phyloP scores from a whole-genome alignment of 1,140 invertebrate genomes.

The Philaenus spumarius region DNA sequence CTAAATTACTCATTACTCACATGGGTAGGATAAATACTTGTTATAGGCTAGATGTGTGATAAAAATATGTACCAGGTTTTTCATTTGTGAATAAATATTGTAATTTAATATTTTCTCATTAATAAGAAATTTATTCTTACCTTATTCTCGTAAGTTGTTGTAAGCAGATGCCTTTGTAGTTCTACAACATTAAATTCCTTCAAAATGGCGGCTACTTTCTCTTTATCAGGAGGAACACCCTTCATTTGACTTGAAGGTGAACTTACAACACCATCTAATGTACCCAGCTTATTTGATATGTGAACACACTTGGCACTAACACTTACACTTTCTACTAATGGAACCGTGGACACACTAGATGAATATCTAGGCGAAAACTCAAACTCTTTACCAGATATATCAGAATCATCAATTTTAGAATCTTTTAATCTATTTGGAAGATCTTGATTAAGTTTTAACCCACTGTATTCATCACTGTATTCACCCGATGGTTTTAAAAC shows the following conservation, averaged over 20 bases:
- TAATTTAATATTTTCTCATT: too few species aligned
- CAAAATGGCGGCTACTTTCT: slow-evolving; percentile 73
- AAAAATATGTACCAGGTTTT: too few species aligned
- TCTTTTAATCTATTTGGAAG: background rate
- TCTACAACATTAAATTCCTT: slow-evolving; percentile 71
- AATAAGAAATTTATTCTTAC: slow-evolving; percentile 48
- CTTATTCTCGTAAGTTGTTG: slow-evolving; percentile 77
- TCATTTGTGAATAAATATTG: too few species aligned
- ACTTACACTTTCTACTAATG: background rate
- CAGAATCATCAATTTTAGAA: slow-evolving; percentile 10
- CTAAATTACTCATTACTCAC: too few species aligned
- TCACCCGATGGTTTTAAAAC: slow-evolving; percentile 1
- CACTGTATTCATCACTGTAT: background rate
- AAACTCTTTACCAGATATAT: slow-evolving; percentile 8
- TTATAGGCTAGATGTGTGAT: too few species aligned
- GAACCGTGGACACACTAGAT: background rate
- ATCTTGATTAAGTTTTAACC: background rate
- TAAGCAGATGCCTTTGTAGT: slow-evolving; percentile 74
- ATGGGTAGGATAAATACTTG: too few species aligned
- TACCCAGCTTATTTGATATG: slow-evolving; percentile 21
- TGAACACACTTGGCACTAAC: slow-evolving; percentile 8
- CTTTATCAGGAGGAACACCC: slow-evolving; percentile 36
- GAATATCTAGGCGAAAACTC: background rate
- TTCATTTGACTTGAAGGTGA: slow-evolving; percentile 25
- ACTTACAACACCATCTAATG: slow-evolving; percentile 33